phyloP scores from a whole-genome alignment of 1,140 invertebrate species.

The Luehdorfia chinensis region DNA sequence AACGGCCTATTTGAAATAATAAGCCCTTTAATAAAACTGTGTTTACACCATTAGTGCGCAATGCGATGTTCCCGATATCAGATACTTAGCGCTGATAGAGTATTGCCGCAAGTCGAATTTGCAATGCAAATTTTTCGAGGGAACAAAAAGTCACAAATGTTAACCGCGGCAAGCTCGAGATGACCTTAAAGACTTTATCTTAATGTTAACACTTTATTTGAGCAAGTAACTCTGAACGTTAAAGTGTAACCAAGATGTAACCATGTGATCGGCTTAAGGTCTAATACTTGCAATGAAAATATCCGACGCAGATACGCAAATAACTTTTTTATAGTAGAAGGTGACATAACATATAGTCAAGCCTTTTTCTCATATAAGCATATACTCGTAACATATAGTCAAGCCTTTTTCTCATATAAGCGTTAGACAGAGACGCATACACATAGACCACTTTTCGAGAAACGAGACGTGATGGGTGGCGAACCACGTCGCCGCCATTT shows the following conservation, averaged over 20 bases:
- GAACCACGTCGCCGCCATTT: no score
- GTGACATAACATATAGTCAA: no score
- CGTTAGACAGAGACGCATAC: no score
- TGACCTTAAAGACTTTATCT: constrained; percentile 37
- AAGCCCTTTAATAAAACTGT: no score
- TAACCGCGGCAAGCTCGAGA: constrained; percentile 8
- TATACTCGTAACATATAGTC: no score
- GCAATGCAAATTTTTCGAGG: constrained; percentile 28
- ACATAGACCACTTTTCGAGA: no score
- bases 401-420: no score
- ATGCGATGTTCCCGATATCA: constrained; percentile 11
- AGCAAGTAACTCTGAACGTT: constrained; percentile 32
- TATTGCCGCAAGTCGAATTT: constrained; percentile 21
- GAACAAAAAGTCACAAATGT: constrained; percentile 21
- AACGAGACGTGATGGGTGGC: no score
- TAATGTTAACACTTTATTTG: constrained; percentile 50
- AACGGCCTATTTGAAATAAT: no score
- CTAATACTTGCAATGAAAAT: constrained; percentile 9
- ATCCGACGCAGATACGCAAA: no score
- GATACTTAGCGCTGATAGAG: constrained; percentile 25
- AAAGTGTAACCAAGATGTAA: constrained; percentile 36
- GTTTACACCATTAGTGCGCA: constrained; percentile 13
- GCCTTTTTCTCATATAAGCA: no score
- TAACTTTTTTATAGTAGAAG: no score
- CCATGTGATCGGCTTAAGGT: constrained; percentile 33